phyloP scores from a whole-genome alignment of 2,888 invertebrate genomes.

The Agonum fuliginosum region DNA sequence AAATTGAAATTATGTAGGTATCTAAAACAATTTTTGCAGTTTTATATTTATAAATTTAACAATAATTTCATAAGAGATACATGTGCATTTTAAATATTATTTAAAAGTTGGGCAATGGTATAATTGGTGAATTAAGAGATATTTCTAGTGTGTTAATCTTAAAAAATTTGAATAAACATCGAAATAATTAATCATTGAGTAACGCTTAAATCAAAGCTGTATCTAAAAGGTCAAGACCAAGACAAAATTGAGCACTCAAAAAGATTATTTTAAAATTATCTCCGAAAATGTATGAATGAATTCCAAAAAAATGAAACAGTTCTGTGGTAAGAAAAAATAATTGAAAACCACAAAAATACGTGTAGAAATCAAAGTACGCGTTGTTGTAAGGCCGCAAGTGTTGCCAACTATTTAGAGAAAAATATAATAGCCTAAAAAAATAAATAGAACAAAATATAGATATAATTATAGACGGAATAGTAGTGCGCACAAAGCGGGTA shows the following conservation, averaged over 20 bases:
- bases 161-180: constrained; percentile 17
- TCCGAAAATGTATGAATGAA: constrained; percentile 36
- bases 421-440: constrained; percentile 54
- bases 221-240: constrained; percentile 36
- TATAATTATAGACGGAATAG: constrained; percentile 45
- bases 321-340: constrained; percentile 11
- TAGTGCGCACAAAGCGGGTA: neutral
- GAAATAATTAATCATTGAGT: constrained; percentile 2
- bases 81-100: no score
- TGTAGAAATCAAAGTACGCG: constrained; percentile 31
- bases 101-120: no score
- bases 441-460: constrained; percentile 55
- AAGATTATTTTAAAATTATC: constrained; percentile 32
- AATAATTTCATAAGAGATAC: neutral
- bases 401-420: constrained; percentile 56
- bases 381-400: constrained; percentile 45
- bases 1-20: no score
- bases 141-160: neutral
- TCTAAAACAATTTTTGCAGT: no score
- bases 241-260: neutral
- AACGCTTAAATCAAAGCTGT: neutral
- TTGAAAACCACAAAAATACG: constrained; percentile 52
- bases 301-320: constrained; percentile 23
- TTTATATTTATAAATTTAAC: no score
- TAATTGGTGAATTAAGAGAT: neutral